These are phyloP conservation scores for Pangasius mekongensis DNA, from an alignment of 2,797 vertebrate genomes.

Conservation along the genomic window DNA sequence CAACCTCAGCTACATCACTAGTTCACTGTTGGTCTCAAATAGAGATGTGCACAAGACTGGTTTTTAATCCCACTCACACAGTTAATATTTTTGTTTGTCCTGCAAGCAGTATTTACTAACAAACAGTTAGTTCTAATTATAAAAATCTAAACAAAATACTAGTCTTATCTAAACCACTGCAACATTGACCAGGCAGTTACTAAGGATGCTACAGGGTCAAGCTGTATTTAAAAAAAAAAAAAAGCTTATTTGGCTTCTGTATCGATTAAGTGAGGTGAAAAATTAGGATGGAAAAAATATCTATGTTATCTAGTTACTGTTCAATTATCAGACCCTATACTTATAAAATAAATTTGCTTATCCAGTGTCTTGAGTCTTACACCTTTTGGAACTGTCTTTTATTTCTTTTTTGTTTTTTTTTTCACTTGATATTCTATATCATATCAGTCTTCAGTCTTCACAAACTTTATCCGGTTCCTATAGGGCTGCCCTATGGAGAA, in stretches of 20 bases:
- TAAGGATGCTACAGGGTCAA: background rate
- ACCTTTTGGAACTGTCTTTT: background rate
- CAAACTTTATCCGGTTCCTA: conserved; percentile 13
- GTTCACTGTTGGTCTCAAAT: background rate
- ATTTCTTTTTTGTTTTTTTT: background rate
- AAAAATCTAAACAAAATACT: background rate
- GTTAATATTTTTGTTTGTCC: background rate
- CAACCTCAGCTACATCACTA: background rate
- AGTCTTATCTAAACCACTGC: background rate
- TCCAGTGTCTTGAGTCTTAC: background rate
- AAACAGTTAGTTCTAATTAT: background rate
- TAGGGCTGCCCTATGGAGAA: conserved; percentile 78
- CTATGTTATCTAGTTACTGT: background rate
- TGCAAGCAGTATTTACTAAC: background rate
- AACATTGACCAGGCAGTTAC: background rate
- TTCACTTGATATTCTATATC: background rate
- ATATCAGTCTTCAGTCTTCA: background rate
- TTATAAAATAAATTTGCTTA: background rate
- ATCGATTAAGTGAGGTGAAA: background rate
- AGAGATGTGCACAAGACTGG: background rate
- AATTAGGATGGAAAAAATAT: background rate
- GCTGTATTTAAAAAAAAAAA: background rate
- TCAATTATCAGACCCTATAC: background rate
- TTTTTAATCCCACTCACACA: background rate
- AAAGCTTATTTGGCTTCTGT: background rate